Base-by-base conservation (phyloP, 2,113 vertebrate species). In the Cinclus cinclus region DNA sequence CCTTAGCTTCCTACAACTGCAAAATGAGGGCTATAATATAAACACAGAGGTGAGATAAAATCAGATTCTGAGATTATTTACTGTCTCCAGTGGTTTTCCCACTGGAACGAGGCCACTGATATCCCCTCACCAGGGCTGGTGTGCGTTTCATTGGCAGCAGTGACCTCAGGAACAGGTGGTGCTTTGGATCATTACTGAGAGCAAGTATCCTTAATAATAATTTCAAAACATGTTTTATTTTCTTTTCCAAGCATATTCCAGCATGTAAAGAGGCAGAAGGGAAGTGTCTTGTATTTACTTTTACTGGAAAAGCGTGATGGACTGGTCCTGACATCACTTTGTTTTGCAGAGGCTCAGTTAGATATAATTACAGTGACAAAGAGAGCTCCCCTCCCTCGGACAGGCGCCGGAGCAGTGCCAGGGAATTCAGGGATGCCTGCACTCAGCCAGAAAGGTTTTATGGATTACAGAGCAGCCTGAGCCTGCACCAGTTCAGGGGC, bases 281-380 rank as follows among this genome's bases (percentile, higher is more conserved):
- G 67, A 96, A 91, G n/a, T 65, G 75, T 33, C 58, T 60, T 62
- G 11, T 16, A 25, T 85, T 62, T 87, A 49, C 13, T 64, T 85
- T 44, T 77, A 67, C 82, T 68, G 86, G 81, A 94, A 97, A 95
- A 96, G 86, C 91, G 27, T 28, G 90, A 88, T 6, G 7, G 82
- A 58, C 91, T 64, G 95, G 90, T 97, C 92, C 95, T 94, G 92
- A 58, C 95, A 82, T 91, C 81, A 75, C 71, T 94, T 90, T 93
- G 71, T 55, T 96, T 94, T 87, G 81, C 82, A 96, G 92, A 95
- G 58, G 91, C 90, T 79, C 50, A 85, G 79, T 96, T 58, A 65
- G 84, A 65, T 94, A 42, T 94, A 96, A 97, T 96, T 94, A 87
- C 49, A 89, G 83, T 39, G 87, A 65, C 89, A 21, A 94, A 94